Conservation (phyloP, 2,888 invertebrate genomes). For the Stramonita haemastoma region DNA sequence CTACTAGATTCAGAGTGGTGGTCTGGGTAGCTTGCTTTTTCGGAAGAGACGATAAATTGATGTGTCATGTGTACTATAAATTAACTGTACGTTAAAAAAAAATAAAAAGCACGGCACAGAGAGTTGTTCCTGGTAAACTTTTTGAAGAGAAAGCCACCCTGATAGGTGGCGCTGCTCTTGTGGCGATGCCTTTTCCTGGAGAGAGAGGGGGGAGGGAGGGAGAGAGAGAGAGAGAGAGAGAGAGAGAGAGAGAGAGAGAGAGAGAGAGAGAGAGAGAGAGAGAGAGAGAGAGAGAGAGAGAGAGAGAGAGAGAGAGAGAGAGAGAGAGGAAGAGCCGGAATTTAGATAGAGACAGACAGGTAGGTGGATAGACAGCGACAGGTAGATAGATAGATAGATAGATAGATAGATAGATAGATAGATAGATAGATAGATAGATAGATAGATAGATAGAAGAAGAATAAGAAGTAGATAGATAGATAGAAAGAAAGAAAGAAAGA, state of each 20-base stretch:
- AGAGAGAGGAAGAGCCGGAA: conserved; percentile 4
- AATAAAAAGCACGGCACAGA: no score
- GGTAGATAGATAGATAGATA: neutral
- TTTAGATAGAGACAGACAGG: no score
- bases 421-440: neutral
- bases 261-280: conserved; percentile 23
- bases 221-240: neutral
- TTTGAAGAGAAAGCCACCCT: no score
- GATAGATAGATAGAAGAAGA: neutral
- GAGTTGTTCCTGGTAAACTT: no score
- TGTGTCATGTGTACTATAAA: no score
- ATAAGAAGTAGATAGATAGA: neutral
- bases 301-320: conserved; percentile 9
- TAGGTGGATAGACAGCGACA: no score
- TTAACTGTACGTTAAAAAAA: no score
- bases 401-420: neutral
- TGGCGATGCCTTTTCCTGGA: no score
- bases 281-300: conserved; percentile 35
- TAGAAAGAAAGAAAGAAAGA: neutral
- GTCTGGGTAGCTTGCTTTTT: no score
- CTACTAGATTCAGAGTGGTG: no score
- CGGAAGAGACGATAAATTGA: no score
- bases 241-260: neutral
- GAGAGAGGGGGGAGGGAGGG: neutral
- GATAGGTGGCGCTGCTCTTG: no score